Evolutionary conservation across 2,797 vertebrate genomes (phyloP).

Genomic region (Aviceda cuculoides): DNA sequence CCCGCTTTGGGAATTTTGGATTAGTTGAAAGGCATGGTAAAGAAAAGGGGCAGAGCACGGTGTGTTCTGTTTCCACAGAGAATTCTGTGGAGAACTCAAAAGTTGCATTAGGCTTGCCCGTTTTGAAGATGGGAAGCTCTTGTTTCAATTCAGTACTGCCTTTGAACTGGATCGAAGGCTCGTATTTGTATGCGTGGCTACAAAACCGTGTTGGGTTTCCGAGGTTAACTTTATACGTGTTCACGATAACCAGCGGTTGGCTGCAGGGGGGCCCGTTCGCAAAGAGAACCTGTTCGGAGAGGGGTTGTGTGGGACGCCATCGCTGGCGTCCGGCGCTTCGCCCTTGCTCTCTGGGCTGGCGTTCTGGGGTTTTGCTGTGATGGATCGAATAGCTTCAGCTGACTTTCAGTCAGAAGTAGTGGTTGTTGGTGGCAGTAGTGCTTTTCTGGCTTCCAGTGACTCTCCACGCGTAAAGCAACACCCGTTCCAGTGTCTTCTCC

Average conservation of each 20-base stretch:
- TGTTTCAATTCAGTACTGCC: too few species aligned
- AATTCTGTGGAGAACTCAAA: background rate
- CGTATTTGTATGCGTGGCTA: accelerated
- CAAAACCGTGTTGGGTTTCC: background rate
- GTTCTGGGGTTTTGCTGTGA: accelerated
- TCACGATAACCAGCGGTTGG: background rate
- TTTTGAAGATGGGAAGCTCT: background rate
- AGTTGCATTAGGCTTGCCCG: background rate
- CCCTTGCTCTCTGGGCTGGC: accelerated
- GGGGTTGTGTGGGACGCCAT: accelerated
- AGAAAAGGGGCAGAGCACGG: background rate
- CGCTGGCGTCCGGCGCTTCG: accelerated
- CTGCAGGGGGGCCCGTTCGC: background rate
- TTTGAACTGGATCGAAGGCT: too few species aligned
- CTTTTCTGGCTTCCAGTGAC: background rate
- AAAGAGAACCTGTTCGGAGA: background rate
- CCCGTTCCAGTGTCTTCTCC: background rate
- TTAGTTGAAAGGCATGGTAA: background rate
- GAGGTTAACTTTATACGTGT: too few species aligned
- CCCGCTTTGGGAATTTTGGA: background rate
- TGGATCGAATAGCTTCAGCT: background rate
- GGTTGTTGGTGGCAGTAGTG: too few species aligned
- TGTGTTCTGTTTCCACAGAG: background rate
- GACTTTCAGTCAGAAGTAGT: background rate
- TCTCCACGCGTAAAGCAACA: accelerated